phyloP scores from a whole-genome alignment of 2,113 vertebrate genomes.

The Lamprotornis superbus region DNA sequence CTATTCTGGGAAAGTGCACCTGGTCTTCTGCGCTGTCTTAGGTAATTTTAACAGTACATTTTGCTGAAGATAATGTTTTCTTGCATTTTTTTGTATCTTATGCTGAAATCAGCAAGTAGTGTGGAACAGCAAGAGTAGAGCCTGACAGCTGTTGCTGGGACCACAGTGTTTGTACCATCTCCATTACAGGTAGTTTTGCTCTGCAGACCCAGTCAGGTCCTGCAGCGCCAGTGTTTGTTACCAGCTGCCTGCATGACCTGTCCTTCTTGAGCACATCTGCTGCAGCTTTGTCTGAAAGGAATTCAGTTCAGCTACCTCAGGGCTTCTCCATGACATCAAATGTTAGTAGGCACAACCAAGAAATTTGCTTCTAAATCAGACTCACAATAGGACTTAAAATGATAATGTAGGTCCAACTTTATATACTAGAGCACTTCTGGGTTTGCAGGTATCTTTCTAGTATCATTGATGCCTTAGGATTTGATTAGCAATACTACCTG shows the following conservation, averaged over 20 bases:
- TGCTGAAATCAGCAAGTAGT: background rate
- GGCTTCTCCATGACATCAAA: accelerated
- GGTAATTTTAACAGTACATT: background rate
- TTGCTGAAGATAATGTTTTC: background rate
- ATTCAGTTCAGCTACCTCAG: background rate
- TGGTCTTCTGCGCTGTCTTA: background rate
- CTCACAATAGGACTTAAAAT: background rate
- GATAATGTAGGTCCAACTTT: background rate
- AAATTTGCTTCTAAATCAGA: background rate
- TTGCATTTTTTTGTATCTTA: background rate
- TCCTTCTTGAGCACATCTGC: background rate
- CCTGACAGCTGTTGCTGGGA: background rate
- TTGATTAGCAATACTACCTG: background rate
- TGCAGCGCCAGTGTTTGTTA: accelerated
- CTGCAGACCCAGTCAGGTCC: background rate
- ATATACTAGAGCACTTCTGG: background rate
- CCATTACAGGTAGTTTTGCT: background rate
- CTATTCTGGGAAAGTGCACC: background rate
- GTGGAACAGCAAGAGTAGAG: background rate
- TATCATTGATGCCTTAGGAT: background rate
- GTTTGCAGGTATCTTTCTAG: background rate
- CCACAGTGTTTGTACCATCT: background rate
- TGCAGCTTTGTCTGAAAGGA: background rate
- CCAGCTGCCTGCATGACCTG: background rate
- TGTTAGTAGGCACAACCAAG: background rate